Conservation (phyloP, 2,113 vertebrate species). For the Mirza zaza region DNA sequence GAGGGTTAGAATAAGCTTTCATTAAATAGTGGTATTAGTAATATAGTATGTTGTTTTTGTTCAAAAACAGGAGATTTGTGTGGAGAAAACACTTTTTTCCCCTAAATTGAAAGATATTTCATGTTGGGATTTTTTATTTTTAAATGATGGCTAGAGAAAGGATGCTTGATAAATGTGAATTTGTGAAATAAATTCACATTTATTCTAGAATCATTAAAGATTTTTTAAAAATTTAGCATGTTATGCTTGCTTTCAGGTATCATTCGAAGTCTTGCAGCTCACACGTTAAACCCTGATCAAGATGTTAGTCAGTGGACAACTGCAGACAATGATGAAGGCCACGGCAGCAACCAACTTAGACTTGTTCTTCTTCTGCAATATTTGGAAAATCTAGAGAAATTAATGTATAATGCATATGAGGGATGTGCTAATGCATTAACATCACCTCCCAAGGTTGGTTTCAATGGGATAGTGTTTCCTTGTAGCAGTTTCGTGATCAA, state of each 20-base stretch:
- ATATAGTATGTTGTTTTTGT: neutral
- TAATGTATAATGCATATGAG: slow-evolving; percentile 99
- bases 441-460: slow-evolving; percentile 95
- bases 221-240: neutral
- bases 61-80: neutral
- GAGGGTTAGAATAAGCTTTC: slow-evolving; percentile 32
- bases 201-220: neutral
- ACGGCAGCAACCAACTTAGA: slow-evolving; percentile 95
- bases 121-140: neutral
- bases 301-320: slow-evolving; percentile 95
- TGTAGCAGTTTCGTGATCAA: neutral
- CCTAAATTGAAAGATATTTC: neutral
- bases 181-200: neutral
- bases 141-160: neutral
- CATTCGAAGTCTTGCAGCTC: slow-evolving; percentile 96
- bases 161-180: neutral
- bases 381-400: slow-evolving; percentile 96
- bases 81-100: neutral
- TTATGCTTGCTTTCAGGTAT: slow-evolving; percentile 87
- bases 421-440: slow-evolving; percentile 97
- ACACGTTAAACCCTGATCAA: slow-evolving; percentile 95
- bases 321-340: slow-evolving; percentile 94
- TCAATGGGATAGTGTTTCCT: neutral
- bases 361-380: slow-evolving; percentile 96
- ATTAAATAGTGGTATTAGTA: neutral